Evolutionary conservation across 2,888 invertebrate genomes (phyloP).

Genomic region (Periphyllus acericola): DNA sequence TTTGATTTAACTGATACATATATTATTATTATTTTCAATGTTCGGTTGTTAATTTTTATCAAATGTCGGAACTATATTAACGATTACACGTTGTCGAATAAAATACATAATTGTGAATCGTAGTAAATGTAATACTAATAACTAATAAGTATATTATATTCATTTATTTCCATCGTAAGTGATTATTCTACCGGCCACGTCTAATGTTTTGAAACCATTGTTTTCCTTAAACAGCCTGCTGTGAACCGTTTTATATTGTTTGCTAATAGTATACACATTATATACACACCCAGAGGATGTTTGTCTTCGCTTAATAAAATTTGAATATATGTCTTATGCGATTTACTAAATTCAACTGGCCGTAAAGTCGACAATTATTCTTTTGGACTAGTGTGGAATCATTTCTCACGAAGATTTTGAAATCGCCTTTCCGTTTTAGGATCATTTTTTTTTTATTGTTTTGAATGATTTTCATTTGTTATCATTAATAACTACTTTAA

Average conservation of each 20-base stretch:
- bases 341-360: constrained; percentile 6
- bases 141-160: too few relatives aligned
- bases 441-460: not conserved
- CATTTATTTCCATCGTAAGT: not conserved
- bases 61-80: not conserved
- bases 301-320: not conserved
- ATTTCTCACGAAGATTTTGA: constrained; percentile 14
- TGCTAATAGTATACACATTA: not conserved
- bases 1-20: not conserved
- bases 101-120: not conserved
- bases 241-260: constrained; percentile 29
- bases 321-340: not conserved
- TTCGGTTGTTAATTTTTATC: constrained; percentile 41
- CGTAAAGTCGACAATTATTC: not conserved
- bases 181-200: constrained; percentile 27
- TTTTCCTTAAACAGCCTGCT: constrained; percentile 5
- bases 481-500: too few relatives aligned
- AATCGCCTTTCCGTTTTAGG: not conserved
- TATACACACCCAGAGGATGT: constrained; percentile 32
- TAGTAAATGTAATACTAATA: too few relatives aligned
- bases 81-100: not conserved
- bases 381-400: not conserved
- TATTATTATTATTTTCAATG: not conserved
- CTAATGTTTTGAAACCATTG: constrained; percentile 15
- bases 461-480: too few relatives aligned